These are phyloP conservation scores for Myiagra hebetior DNA, from an alignment of 2,113 vertebrate species.

Conservation along the genomic window DNA sequence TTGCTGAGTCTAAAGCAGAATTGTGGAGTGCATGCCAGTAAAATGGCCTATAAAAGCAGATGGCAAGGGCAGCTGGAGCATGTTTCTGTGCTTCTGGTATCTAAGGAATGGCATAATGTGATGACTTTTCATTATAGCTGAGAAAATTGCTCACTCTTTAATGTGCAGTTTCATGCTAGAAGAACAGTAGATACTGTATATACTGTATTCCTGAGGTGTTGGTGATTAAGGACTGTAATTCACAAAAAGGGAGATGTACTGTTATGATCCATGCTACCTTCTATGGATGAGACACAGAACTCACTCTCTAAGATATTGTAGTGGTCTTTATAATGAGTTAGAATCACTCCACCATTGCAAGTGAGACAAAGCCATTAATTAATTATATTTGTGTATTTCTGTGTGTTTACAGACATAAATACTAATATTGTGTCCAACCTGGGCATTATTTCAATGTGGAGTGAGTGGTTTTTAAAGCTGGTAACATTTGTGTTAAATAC, in stretches of 20 bases:
- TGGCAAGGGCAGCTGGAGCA: background rate
- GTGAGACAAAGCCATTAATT: background rate
- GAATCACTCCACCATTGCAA: background rate
- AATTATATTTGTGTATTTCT: background rate
- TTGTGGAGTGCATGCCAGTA: background rate
- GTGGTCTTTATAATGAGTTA: background rate
- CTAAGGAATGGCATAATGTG: background rate
- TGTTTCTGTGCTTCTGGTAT: background rate
- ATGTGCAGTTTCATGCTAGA: background rate
- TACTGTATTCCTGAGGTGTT: background rate
- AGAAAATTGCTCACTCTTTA: background rate
- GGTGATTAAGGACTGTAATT: background rate
- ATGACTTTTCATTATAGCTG: background rate
- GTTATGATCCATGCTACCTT: background rate
- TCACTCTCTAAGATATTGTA: background rate
- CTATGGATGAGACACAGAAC: background rate
- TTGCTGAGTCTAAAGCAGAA: background rate
- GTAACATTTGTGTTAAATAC: background rate
- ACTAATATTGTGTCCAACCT: background rate
- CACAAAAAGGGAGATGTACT: background rate
- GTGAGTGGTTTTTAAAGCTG: background rate
- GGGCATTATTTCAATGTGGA: background rate
- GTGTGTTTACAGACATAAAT: background rate
- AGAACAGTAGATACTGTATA: background rate
- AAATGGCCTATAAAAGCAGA: background rate